A percentile compares a stretch with the other conserved stretches of the same genome.
Evolutionary conservation across 2,888 invertebrate genomes (phyloP).

Genomic region (Dinocampus coccinellae): DNA sequence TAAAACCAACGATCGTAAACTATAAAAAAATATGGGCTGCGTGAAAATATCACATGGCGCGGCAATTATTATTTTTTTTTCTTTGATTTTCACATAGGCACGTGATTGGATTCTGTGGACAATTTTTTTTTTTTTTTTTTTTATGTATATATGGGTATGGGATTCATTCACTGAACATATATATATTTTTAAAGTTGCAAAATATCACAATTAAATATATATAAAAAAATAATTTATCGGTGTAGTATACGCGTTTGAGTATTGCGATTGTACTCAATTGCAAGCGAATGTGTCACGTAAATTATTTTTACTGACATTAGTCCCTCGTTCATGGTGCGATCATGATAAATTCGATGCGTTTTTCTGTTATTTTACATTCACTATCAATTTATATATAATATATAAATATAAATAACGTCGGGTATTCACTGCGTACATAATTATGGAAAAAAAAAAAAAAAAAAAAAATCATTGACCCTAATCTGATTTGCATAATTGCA

Average conservation of each 20-base stretch:
- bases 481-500: not conserved
- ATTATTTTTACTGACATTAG: not conserved
- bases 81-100: not conserved
- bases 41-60: constrained; percentile 49
- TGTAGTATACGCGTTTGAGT: not conserved
- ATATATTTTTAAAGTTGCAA: not conserved
- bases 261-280: not conserved
- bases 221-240: not conserved
- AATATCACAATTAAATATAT: not conserved
- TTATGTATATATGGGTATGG: too few species aligned
- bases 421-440: not conserved
- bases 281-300: not conserved
- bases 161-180: too few species aligned
- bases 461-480: constrained; percentile 6
- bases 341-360: constrained; percentile 4
- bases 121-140: not conserved
- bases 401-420: not conserved
- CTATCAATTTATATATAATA: not conserved
- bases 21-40: constrained; percentile 50
- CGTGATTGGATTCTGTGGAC: too few species aligned
- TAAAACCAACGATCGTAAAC: constrained; percentile 47
- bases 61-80: constrained; percentile 16
- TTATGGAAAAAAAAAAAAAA: constrained; percentile 5
- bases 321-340: not conserved
- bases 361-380: not conserved